Conservation (phyloP, 2,113 vertebrate genomes). For the Oreamnos americanus region DNA sequence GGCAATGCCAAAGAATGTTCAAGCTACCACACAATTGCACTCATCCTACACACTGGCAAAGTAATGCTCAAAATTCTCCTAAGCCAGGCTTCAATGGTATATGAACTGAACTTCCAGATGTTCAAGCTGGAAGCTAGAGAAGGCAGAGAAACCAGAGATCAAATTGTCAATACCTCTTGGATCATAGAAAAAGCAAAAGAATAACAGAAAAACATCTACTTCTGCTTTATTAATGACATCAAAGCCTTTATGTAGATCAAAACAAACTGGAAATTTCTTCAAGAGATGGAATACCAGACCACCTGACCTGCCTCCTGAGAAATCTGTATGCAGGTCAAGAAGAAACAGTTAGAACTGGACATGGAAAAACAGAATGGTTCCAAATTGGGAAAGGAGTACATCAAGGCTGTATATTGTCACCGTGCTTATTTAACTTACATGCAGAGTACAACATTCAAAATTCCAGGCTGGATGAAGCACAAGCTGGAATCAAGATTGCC, state of each 20-base stretch:
- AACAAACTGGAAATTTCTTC: background rate
- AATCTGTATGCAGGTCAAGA: background rate
- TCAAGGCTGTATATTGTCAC: background rate
- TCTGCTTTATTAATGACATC: background rate
- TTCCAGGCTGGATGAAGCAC: background rate
- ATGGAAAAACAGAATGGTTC: background rate
- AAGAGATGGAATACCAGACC: background rate
- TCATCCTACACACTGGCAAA: background rate
- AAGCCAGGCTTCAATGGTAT: background rate
- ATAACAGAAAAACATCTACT: background rate
- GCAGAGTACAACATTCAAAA: background rate
- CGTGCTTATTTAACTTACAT: background rate
- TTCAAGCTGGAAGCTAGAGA: background rate
- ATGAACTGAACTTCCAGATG: background rate
- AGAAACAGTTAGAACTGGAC: background rate
- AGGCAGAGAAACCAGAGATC: background rate
- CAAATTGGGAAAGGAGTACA: background rate
- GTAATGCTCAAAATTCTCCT: background rate
- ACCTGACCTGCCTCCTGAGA: background rate
- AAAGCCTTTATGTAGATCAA: background rate
- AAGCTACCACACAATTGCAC: background rate
- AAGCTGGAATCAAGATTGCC: background rate
- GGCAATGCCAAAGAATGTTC: background rate
- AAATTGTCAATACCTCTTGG: background rate
- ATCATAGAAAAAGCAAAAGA: background rate